Conservation (phyloP, 2,888 invertebrate species). For the Rhyacophila evoluta region DNA sequence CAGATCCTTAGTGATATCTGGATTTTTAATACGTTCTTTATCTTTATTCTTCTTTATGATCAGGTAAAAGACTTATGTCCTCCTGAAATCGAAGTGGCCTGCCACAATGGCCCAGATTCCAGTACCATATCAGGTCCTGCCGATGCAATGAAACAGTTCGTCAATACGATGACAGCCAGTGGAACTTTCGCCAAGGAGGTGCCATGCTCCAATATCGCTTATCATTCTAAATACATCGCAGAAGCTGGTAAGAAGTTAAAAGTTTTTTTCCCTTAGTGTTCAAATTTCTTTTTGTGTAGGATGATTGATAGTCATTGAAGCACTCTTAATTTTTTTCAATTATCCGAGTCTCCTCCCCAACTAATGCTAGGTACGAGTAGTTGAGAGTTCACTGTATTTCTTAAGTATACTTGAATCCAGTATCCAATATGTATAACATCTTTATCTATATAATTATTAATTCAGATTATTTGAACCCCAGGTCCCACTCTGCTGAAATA, state of each 20-base stretch:
- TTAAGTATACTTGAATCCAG: no score
- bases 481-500: conserved; percentile 77
- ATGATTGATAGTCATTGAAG: no score
- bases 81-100: conserved; percentile 84
- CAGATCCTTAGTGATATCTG: no score
- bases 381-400: no score
- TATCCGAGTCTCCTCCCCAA: no score
- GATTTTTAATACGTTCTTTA: not conserved
- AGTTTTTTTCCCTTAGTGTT: no score
- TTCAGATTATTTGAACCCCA: conserved; percentile 54
- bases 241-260: conserved; percentile 70
- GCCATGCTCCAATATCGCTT: conserved; percentile 88
- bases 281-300: not conserved
- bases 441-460: no score
- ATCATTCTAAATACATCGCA: conserved; percentile 87
- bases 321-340: no score
- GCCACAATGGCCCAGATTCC: conserved; percentile 87
- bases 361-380: no score
- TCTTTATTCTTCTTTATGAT: not conserved
- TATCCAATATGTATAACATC: no score
- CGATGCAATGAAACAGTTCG: conserved; percentile 75
- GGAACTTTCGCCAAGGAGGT: conserved; percentile 87
- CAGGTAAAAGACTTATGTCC: conserved; percentile 77
- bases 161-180: conserved; percentile 75
- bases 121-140: conserved; percentile 92